Percentiles rank a stretch among this genome's conserved stretches.
These are phyloP conservation scores for Silurus meridionalis DNA, from an alignment of 2,113 vertebrate genomes.

Conservation along the genomic window DNA sequence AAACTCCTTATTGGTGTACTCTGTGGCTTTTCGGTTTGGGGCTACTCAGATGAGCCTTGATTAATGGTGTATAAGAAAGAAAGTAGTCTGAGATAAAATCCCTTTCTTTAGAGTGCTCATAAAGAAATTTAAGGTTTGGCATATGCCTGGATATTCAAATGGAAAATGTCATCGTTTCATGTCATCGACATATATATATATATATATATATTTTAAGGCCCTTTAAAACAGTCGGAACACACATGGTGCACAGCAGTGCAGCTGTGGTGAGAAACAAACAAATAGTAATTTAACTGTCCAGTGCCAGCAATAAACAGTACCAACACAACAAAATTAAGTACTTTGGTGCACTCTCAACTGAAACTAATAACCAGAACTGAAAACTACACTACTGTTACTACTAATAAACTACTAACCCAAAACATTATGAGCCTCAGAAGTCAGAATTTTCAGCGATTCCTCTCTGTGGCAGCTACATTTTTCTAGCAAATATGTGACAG, in stretches of 20 bases:
- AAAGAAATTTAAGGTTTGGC: conserved; percentile 5
- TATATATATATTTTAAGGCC: too few species aligned
- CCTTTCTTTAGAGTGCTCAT: background rate
- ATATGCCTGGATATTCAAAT: background rate
- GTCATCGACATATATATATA: too few species aligned
- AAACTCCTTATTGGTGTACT: conserved; percentile 38
- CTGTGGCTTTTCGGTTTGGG: conserved; percentile 25
- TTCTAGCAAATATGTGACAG: background rate
- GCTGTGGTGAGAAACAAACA: background rate
- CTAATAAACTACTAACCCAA: background rate
- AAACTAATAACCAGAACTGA: background rate
- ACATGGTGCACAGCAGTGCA: background rate
- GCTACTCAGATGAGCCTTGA: conserved; percentile 23
- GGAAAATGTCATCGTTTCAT: background rate
- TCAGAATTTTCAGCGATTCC: background rate
- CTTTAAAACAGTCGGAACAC: background rate
- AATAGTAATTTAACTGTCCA: background rate
- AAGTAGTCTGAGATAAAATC: background rate
- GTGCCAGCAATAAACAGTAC: background rate
- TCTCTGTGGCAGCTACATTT: background rate
- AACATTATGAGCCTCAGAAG: background rate
- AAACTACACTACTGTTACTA: background rate
- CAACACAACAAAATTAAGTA: background rate
- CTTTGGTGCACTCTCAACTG: background rate
- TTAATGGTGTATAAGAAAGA: conserved; percentile 19